Conservation (phyloP, 2,113 vertebrate species). For the Trachemys scripta region DNA sequence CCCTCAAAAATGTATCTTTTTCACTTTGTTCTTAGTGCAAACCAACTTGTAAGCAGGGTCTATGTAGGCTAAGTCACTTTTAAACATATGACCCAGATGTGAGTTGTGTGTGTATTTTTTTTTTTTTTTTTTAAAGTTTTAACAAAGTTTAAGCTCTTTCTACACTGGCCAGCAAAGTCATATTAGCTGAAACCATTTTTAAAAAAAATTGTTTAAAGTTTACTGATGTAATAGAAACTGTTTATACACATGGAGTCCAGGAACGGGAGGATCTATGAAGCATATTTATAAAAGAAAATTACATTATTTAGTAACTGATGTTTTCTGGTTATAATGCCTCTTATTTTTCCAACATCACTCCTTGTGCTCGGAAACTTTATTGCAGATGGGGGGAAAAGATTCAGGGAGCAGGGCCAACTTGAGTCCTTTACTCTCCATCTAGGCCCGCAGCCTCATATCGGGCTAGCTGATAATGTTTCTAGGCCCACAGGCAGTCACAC, state of each 20-base stretch:
- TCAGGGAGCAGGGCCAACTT: background rate
- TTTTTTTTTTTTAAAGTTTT: background rate
- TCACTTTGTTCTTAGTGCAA: background rate
- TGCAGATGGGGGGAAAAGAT: background rate
- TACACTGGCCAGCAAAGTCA: background rate
- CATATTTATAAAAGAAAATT: background rate
- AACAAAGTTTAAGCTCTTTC: slow-evolving; percentile 4
- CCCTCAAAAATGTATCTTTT: background rate
- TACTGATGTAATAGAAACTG: slow-evolving; percentile 11
- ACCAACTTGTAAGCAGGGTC: background rate
- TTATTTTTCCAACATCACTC: background rate
- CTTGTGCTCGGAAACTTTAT: background rate
- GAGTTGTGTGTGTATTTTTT: background rate
- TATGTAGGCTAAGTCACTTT: background rate
- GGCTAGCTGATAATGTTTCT: background rate
- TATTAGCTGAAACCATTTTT: background rate
- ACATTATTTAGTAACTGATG: background rate
- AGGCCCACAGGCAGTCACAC: background rate
- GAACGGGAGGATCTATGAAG: background rate
- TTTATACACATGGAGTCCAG: background rate
- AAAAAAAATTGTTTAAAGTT: background rate
- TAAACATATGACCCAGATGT: background rate
- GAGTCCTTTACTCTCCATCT: background rate
- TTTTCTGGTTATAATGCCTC: background rate
- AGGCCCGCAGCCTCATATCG: background rate